Evolutionary conservation across 2,888 invertebrate genomes (phyloP).

Genomic region (Acrobeloides nanus): DNA sequence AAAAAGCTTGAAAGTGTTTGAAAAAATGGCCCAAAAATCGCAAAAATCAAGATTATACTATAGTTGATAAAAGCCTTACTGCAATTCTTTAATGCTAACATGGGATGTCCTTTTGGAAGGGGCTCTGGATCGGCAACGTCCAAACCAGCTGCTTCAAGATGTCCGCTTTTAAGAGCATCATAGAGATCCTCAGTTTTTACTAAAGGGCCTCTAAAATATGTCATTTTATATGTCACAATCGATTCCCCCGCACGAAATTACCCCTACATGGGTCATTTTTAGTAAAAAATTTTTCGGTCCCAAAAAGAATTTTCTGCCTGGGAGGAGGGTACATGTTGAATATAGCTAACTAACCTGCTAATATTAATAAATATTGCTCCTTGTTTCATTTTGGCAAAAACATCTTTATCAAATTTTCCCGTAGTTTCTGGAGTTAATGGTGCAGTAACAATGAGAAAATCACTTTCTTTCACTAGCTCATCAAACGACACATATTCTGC

Average conservation of each 20-base stretch:
- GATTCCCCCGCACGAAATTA: no score
- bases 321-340: no score
- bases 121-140: slow-evolving; percentile 89
- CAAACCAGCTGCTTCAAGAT: slow-evolving; percentile 75
- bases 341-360: slow-evolving; percentile 60
- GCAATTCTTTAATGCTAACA: slow-evolving; percentile 73
- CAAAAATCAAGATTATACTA: no score
- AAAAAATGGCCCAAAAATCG: no score
- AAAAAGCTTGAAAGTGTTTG: no score
- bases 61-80: no score
- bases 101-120: slow-evolving; percentile 69
- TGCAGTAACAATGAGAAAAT: slow-evolving; percentile 76
- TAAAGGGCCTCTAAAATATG: slow-evolving; percentile 56
- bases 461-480: slow-evolving; percentile 67
- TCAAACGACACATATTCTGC: slow-evolving; percentile 65
- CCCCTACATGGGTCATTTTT: no score
- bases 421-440: slow-evolving; percentile 73
- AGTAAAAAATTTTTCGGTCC: no score
- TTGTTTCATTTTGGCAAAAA: slow-evolving; percentile 78
- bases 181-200: slow-evolving; percentile 72
- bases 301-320: no score
- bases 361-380: slow-evolving; percentile 79
- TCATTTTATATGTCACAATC: no score
- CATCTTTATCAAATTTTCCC: slow-evolving; percentile 69
- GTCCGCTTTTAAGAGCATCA: slow-evolving; percentile 66